Evolutionary conservation across 2,888 invertebrate species (phyloP).

Genomic region (Exephanes ischioxanthus): DNA sequence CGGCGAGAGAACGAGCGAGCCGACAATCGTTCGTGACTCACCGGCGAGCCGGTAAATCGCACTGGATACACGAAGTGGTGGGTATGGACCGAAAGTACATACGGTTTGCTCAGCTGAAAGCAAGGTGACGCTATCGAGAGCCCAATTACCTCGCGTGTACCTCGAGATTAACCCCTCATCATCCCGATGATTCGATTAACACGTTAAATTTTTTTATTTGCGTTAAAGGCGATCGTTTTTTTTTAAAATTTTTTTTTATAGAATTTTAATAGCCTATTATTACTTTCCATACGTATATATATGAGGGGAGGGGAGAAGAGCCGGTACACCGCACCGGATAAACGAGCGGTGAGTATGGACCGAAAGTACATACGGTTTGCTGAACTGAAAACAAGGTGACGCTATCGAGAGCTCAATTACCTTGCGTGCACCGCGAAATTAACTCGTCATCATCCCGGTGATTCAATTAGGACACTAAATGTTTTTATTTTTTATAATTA

Average conservation of each 20-base stretch:
- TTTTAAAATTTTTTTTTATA: not conserved
- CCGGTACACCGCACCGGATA: conserved; percentile 15
- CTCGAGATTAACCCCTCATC: conserved; percentile 54
- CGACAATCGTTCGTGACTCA: conserved; percentile 66
- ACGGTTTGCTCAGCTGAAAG: conserved; percentile 62
- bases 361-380: conserved; percentile 49
- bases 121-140: conserved; percentile 68
- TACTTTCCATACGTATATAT: conserved; percentile 9
- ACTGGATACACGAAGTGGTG: conserved; percentile 30
- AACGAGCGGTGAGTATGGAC: conserved; percentile 36
- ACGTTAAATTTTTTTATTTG: conserved; percentile 29
- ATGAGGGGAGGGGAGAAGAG: not conserved
- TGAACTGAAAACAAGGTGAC: conserved; percentile 67
- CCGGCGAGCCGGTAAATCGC: conserved; percentile 32
- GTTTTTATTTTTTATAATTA: too few species aligned
- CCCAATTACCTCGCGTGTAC: conserved; percentile 67
- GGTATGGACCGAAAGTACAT: conserved; percentile 48
- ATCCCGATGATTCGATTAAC: conserved; percentile 61
- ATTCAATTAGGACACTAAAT: conserved; percentile 5
- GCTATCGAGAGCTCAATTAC: conserved; percentile 70
- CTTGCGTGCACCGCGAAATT: conserved; percentile 45
- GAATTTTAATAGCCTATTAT: conserved; percentile 21
- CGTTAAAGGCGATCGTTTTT: not conserved
- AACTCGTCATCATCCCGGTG: conserved; percentile 53
- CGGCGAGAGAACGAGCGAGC: conserved; percentile 28